phyloP scores from a whole-genome alignment of 2,888 invertebrate species.

The Synanthedon formicaeformis region DNA sequence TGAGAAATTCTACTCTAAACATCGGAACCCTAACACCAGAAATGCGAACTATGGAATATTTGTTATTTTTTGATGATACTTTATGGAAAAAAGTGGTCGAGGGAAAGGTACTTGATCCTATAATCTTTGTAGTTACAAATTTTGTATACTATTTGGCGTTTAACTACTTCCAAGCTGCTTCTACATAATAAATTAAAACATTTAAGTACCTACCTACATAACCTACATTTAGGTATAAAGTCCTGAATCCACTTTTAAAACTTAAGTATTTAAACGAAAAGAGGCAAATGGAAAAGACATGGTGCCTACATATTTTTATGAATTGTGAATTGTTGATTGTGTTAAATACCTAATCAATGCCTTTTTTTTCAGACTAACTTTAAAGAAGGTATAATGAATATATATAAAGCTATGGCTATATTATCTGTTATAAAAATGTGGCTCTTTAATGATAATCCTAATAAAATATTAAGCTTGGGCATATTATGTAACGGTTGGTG shows the following conservation, averaged over 20 bases:
- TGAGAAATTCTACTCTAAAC: slow-evolving; percentile 58
- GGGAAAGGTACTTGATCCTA: slow-evolving; percentile 32
- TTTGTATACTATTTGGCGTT: not conserved
- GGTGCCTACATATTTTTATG: too few relatives aligned
- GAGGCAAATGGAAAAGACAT: too few relatives aligned
- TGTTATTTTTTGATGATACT: slow-evolving; percentile 46
- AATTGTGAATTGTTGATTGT: too few relatives aligned
- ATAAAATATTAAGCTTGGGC: slow-evolving; percentile 64
- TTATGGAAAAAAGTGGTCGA: slow-evolving; percentile 41
- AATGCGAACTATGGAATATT: slow-evolving; percentile 65
- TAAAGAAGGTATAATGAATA: slow-evolving; percentile 9
- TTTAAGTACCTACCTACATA: too few relatives aligned
- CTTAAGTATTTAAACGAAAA: too few relatives aligned
- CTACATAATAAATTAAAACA: too few relatives aligned
- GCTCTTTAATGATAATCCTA: slow-evolving; percentile 44
- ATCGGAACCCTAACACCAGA: slow-evolving; percentile 62
- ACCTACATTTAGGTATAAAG: too few relatives aligned
- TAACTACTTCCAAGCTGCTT: not conserved
- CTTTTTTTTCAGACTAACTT: slow-evolving; percentile 19
- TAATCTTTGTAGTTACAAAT: not conserved
- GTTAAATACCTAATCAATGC: too few relatives aligned
- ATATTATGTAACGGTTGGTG: slow-evolving; percentile 61
- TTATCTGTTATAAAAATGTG: slow-evolving; percentile 61
- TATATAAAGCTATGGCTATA: slow-evolving; percentile 47
- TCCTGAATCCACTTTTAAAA: too few relatives aligned